phyloP scores from a whole-genome alignment of 2,797 vertebrate species.

The Macropodus opercularis region DNA sequence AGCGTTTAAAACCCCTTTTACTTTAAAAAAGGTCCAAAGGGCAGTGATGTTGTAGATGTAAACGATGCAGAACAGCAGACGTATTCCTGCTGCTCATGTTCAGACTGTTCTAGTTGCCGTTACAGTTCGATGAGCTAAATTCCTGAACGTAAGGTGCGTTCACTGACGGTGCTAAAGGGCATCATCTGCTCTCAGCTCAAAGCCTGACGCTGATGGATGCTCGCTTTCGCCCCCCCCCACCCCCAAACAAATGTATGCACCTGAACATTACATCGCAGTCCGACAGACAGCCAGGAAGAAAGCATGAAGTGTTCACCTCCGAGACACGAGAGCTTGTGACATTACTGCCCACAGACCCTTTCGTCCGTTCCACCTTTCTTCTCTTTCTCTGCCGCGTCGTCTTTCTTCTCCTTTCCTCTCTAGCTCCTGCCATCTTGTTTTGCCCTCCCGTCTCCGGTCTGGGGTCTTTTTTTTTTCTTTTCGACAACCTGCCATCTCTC shows the following conservation, averaged over 20 bases:
- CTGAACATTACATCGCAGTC: constrained; percentile 26
- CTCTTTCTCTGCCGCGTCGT: constrained; percentile 7
- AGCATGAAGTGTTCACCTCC: constrained; percentile 30
- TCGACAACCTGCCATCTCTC: constrained; percentile 54
- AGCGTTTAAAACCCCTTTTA: too few species aligned
- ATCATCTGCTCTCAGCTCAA: constrained; percentile 5
- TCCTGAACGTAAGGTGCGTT: constrained; percentile 7
- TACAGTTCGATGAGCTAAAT: constrained; percentile 21
- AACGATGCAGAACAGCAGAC: neutral
- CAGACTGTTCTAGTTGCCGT: neutral
- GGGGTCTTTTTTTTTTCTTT: neutral
- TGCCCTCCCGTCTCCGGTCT: constrained; percentile 30
- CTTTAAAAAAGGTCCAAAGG: too few species aligned
- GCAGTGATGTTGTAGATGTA: too few species aligned
- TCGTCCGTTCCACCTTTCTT: constrained; percentile 8
- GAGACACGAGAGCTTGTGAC: constrained; percentile 53
- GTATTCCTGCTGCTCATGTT: too few species aligned
- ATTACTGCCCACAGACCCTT: constrained; percentile 15
- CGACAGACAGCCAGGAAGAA: constrained; percentile 18
- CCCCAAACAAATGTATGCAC: constrained; percentile 30
- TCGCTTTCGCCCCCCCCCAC: constrained; percentile 16
- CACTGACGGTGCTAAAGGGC: neutral
- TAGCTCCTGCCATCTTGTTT: constrained; percentile 23
- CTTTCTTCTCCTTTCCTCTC: constrained; percentile 1
- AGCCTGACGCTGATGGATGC: constrained; percentile 17